phyloP scores from a whole-genome alignment of 2,888 invertebrate genomes.

The Germaria angustata region DNA sequence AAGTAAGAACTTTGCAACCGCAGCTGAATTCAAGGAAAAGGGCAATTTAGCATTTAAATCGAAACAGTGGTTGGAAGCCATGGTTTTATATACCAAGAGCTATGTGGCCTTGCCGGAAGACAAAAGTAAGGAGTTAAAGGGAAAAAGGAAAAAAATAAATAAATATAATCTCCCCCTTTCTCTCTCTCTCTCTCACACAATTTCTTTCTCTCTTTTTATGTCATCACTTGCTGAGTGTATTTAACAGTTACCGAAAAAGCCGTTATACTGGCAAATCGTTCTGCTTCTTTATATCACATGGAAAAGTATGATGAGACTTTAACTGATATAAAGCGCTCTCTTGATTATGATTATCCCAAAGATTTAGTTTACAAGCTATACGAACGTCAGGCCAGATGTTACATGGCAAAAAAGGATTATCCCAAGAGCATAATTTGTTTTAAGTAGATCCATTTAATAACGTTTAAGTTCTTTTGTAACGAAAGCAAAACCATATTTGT shows the following conservation, averaged over 20 bases:
- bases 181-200: background rate
- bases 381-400: constrained; percentile 87
- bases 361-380: constrained; percentile 88
- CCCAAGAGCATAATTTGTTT: constrained; percentile 81
- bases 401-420: constrained; percentile 85
- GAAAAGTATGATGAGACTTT: constrained; percentile 85
- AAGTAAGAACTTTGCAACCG: constrained; percentile 82
- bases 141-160: background rate
- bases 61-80: constrained; percentile 85
- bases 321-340: constrained; percentile 86
- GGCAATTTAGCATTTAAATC: constrained; percentile 88
- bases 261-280: constrained; percentile 88
- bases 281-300: constrained; percentile 88
- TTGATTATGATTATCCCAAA: constrained; percentile 84
- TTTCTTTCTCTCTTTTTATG: background rate
- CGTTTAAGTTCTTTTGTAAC: background rate
- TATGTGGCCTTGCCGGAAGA: constrained; percentile 85
- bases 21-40: constrained; percentile 84
- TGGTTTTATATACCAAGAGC: constrained; percentile 86
- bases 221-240: background rate
- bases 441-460: background rate
- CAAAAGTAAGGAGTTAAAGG: constrained; percentile 82
- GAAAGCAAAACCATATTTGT: constrained; percentile 2
- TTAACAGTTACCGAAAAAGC: constrained; percentile 83
- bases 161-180: background rate